Evolutionary conservation across 2,797 vertebrate genomes (phyloP), one percentile per base, ranked within the genome.

Genomic region (Spinus olivaceus): DNA sequence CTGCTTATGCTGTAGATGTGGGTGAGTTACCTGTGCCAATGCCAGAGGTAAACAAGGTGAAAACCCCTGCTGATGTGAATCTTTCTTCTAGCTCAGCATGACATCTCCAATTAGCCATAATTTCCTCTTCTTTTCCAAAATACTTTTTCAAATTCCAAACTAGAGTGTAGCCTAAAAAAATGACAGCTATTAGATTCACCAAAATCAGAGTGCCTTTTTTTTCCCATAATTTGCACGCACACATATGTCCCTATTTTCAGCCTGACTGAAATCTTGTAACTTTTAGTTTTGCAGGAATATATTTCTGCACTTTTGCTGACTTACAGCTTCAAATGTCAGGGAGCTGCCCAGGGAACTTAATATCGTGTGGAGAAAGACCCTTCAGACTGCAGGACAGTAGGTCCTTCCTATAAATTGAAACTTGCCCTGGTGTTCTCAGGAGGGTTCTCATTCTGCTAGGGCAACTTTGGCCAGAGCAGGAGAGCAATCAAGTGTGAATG

Each of bases 161-260:
- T 37, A 24, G 8, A 59, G 14, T 1, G 5, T 7, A 57, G 19
- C 23, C 27, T 57, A 27, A 82, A 90, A 85, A 57, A 33, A 8
- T 71, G 46, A 44, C 54, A 60, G 3, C 2, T 69, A 47, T 53
- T 28, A 80, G 27, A 9, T 57, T 20, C 21, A 16, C 6, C 8
- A 32, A 64, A 82, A 46, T 27, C 35, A 82, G 9, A 11, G 9
- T 20, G 9, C 4, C 6, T 37, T 23, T 25, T 12, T 49, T 28
- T 12, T 10, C 9, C 0, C 7, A 3, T 63, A 28, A 51, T 81
- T 81, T 66, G 2, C 5, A 6, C 10, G 23, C 11, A 33, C 1
- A 9, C 5, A 10, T 3, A 4, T 1, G 2, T 24, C 4, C 3
- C 5, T 66, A 3, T 41, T 80, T 88, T 66, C 49, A 80, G 14